Evolutionary conservation across 2,113 vertebrate genomes (phyloP).

Genomic region (human): DNA sequence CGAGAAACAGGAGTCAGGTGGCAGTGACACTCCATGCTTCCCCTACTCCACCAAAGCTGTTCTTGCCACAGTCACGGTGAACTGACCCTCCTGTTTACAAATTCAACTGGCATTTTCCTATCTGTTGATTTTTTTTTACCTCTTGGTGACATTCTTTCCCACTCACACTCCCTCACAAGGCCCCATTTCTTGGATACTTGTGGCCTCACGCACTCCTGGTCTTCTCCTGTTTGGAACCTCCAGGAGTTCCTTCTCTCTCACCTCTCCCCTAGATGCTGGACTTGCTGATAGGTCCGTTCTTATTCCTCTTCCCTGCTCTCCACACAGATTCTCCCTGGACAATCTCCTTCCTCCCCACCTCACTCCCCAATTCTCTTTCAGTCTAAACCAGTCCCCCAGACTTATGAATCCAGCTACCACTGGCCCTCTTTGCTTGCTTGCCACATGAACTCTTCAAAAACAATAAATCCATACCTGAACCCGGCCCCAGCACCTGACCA

Average conservation of each 20-base stretch:
- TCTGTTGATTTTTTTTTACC: not conserved
- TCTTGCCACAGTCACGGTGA: not conserved
- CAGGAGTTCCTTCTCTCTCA: not conserved
- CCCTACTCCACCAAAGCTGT: not conserved
- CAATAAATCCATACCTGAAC: not conserved
- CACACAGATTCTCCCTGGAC: not conserved
- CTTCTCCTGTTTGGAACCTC: not conserved
- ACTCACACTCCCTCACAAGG: not conserved
- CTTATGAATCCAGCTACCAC: not conserved
- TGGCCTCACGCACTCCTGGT: not conserved
- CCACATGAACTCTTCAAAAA: not conserved
- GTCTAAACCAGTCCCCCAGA: not conserved
- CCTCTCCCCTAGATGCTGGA: not conserved
- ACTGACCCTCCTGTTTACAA: not conserved
- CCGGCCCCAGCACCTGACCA: not conserved
- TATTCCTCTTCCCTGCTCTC: not conserved
- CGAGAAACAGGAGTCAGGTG: accelerated
- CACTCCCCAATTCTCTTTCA: not conserved
- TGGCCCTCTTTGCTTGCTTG: not conserved
- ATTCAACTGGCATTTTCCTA: not conserved
- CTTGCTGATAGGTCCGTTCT: not conserved
- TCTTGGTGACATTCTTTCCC: not conserved
- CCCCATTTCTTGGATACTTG: not conserved
- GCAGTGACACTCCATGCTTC: not conserved
- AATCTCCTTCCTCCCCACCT: not conserved